phyloP scores from a whole-genome alignment of 2,888 invertebrate genomes.

The Sesamia inferens region DNA sequence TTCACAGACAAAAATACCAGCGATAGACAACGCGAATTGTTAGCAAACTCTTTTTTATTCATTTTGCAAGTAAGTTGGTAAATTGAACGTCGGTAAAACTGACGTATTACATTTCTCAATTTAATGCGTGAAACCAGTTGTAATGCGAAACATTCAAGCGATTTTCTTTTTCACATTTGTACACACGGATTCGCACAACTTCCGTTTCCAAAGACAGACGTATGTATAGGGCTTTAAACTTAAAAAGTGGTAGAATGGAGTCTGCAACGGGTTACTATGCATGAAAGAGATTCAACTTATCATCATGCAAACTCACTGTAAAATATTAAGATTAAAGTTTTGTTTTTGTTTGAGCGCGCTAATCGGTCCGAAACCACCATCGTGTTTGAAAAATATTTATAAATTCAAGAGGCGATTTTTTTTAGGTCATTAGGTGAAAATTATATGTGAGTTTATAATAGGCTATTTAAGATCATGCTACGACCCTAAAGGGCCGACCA shows the following conservation, averaged over 20 bases:
- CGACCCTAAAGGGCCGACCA: neutral
- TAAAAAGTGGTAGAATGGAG: conserved; percentile 2
- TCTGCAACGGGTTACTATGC: conserved; percentile 2
- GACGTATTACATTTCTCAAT: conserved; percentile 19
- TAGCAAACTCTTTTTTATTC: conserved; percentile 1
- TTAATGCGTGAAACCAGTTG: conserved; percentile 23
- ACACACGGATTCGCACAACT: conserved; percentile 11
- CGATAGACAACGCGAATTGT: conserved; percentile 19
- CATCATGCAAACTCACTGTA: neutral
- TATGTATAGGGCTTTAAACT: conserved; percentile 8
- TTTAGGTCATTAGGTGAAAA: no score
- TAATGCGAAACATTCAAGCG: conserved; percentile 1
- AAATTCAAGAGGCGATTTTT: neutral
- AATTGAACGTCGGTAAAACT: conserved; percentile 6
- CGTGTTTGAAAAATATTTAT: neutral
- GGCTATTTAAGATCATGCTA: neutral
- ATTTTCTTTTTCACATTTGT: neutral
- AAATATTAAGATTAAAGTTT: neutral
- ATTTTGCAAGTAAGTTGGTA: conserved; percentile 17
- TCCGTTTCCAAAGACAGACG: conserved; percentile 9
- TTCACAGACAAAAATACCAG: neutral
- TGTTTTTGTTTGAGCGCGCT: neutral
- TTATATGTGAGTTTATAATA: no score
- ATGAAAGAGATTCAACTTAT: conserved; percentile 14
- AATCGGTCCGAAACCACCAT: neutral